Percentiles rank a stretch among this genome's conserved stretches.
phyloP scores from a whole-genome alignment of 1,140 invertebrate species.

The Hydropsyche tenuis region DNA sequence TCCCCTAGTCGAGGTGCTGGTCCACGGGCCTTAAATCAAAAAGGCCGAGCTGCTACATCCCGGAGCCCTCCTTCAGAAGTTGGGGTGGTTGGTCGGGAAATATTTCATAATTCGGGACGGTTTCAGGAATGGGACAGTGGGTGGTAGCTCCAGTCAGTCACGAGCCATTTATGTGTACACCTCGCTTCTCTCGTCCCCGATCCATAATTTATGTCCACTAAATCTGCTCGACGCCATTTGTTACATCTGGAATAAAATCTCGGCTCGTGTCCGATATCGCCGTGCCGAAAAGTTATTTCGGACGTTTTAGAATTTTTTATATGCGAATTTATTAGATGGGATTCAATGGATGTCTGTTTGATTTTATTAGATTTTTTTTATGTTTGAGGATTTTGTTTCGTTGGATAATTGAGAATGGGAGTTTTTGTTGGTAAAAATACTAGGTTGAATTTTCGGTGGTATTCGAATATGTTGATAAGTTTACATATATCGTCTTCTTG shows the following conservation, averaged over 20 bases:
- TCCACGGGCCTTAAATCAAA: slow-evolving; percentile 47
- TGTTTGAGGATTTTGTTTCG: no score
- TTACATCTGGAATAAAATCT: no score
- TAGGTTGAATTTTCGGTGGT: no score
- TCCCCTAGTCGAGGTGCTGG: no score
- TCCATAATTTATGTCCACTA: slow-evolving; percentile 27
- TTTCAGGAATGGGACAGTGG: background rate
- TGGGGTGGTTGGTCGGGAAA: slow-evolving; percentile 38
- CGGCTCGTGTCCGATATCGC: background rate
- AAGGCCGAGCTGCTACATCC: slow-evolving; percentile 21
- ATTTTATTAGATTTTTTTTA: no score
- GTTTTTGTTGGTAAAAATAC: no score
- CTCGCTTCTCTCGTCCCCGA: background rate
- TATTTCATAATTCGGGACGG: slow-evolving; percentile 48
- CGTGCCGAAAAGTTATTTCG: background rate
- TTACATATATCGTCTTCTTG: no score
- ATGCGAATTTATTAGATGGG: no score
- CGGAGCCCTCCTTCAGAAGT: slow-evolving; percentile 13
- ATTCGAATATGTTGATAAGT: no score
- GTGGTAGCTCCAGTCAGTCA: slow-evolving; percentile 24
- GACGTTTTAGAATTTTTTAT: no score
- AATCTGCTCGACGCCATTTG: slow-evolving; percentile 4
- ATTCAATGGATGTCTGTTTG: no score
- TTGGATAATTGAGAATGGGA: no score
- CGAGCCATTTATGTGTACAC: slow-evolving; percentile 28